A percentile compares a stretch with the other conserved stretches of the same genome.
Evolutionary conservation across 2,113 vertebrate genomes (phyloP).

Genomic region (Leptosomus discolor): DNA sequence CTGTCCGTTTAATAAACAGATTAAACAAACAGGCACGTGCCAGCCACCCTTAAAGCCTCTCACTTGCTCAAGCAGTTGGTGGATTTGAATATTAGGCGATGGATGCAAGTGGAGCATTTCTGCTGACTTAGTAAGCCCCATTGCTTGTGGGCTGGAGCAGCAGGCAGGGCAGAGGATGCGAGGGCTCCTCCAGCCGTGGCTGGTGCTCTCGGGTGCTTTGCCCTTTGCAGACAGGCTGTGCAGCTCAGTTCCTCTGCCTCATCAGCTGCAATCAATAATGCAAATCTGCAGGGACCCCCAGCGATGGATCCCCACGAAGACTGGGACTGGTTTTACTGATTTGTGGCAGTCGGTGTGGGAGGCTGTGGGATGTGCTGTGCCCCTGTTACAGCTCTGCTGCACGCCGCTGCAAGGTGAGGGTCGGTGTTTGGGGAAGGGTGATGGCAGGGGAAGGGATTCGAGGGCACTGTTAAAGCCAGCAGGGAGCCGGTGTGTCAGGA

Average conservation of each 20-base stretch:
- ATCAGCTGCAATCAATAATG: no score
- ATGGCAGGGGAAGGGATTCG: background rate
- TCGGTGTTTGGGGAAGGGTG: background rate
- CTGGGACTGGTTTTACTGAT: background rate
- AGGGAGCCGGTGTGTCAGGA: background rate
- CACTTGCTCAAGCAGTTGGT: background rate
- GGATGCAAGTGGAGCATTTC: background rate
- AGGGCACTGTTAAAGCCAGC: background rate
- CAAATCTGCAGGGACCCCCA: background rate
- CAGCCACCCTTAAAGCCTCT: background rate
- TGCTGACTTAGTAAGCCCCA: background rate
- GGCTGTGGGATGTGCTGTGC: background rate
- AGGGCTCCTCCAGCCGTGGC: background rate
- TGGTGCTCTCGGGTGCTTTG: fast-evolving
- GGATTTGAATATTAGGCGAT: background rate
- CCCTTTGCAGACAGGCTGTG: fast-evolving
- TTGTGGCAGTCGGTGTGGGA: background rate
- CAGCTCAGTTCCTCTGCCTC: background rate
- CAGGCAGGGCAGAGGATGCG: fast-evolving
- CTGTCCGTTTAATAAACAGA: background rate
- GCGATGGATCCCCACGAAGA: background rate
- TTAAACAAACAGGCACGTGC: background rate
- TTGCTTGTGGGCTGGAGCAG: background rate
- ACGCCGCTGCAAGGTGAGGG: background rate
- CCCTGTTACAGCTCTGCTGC: no score